Evolutionary conservation across 2,888 invertebrate genomes (phyloP).

Genomic region (Pelosia muscerda): DNA sequence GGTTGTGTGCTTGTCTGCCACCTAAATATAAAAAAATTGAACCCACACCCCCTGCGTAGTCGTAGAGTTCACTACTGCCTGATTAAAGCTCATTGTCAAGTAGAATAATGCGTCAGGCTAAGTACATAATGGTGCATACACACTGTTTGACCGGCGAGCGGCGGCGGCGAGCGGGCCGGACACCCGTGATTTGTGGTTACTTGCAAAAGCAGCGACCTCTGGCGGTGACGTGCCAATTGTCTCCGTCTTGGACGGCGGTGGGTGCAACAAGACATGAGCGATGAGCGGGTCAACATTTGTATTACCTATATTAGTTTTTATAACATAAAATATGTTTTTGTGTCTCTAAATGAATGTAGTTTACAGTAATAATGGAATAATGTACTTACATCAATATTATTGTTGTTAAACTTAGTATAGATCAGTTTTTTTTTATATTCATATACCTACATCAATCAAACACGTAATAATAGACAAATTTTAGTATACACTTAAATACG

Average conservation of each 20-base stretch:
- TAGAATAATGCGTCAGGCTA: conserved; percentile 16
- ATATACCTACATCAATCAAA: too few relatives aligned
- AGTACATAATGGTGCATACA: conserved; percentile 46
- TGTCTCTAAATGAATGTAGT: background rate
- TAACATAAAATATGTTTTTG: background rate
- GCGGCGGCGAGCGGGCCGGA: conserved; percentile 46
- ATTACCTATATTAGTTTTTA: background rate
- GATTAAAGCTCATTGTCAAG: too few relatives aligned
- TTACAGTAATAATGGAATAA: too few relatives aligned
- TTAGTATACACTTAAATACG: too few relatives aligned
- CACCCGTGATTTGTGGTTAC: conserved; percentile 81
- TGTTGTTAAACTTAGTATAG: too few relatives aligned
- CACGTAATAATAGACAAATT: too few relatives aligned
- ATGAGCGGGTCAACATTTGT: conserved; percentile 26
- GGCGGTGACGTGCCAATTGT: conserved; percentile 84
- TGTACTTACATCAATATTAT: too few relatives aligned
- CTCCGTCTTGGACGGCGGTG: conserved; percentile 68
- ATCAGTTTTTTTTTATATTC: too few relatives aligned
- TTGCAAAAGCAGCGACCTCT: conserved; percentile 74
- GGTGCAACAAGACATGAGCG: conserved; percentile 41
- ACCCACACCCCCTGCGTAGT: too few relatives aligned
- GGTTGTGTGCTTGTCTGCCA: too few relatives aligned
- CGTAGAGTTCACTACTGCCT: too few relatives aligned
- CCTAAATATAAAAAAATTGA: too few relatives aligned
- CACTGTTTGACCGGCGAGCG: conserved; percentile 66